These are phyloP conservation scores for Dipodomys stephensi DNA, from an alignment of 2,113 vertebrate genomes.

Conservation along the genomic window DNA sequence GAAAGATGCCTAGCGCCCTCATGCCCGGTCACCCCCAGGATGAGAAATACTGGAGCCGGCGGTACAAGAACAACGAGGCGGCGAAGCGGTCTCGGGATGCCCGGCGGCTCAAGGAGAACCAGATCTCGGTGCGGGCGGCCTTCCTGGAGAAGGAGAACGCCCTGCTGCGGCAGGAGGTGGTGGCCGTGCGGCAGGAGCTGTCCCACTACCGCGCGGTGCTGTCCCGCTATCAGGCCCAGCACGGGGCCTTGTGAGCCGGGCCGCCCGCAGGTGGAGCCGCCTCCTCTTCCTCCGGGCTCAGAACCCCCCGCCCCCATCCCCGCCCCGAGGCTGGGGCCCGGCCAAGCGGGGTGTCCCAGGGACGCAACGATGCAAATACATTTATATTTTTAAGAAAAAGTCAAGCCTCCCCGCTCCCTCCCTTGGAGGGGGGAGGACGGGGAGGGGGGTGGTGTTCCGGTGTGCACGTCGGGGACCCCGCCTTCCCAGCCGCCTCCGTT, in stretches of 20 bases:
- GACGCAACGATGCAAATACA: constrained; percentile 78
- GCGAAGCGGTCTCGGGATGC: constrained; percentile 96
- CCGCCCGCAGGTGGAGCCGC: not conserved
- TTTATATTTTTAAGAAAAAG: constrained; percentile 85
- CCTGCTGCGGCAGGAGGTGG: constrained; percentile 93
- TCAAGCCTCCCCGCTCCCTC: constrained; percentile 62
- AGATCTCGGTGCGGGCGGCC: constrained; percentile 94
- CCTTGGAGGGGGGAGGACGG: constrained; percentile 59
- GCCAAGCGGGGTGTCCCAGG: constrained; percentile 65
- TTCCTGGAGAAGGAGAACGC: constrained; percentile 96
- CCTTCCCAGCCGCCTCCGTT: constrained; percentile 62
- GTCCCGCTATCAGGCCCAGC: constrained; percentile 93
- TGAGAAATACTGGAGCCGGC: constrained; percentile 95
- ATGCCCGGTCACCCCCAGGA: constrained; percentile 85
- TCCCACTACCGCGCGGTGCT: constrained; percentile 93
- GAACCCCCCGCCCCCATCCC: constrained; percentile 49
- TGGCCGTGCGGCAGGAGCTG: constrained; percentile 94
- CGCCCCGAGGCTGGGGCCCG: constrained; percentile 45
- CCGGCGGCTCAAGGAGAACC: constrained; percentile 95
- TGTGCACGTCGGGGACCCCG: constrained; percentile 58
- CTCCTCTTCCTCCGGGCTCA: not conserved
- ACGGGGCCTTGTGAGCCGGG: constrained; percentile 84
- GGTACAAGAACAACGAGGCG: constrained; percentile 95
- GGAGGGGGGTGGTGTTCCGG: not conserved
- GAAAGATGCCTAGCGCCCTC: not conserved